Percentiles rank a stretch among this genome's conserved stretches.
Conservation (phyloP, 2,888 invertebrate genomes). For the Megaustenia siamemsis region DNA sequence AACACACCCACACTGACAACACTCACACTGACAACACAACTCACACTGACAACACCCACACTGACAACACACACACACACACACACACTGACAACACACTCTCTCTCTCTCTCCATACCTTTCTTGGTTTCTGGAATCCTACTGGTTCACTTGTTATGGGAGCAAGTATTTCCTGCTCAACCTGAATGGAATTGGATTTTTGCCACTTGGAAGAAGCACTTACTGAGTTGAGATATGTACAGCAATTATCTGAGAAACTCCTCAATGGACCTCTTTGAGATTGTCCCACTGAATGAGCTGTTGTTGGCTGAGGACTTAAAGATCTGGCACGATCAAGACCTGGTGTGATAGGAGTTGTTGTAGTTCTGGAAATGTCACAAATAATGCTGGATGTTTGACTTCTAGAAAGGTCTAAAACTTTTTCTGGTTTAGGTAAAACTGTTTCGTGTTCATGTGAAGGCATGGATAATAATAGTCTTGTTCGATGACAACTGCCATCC, state of each 20-base stretch:
- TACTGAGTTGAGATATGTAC: not conserved
- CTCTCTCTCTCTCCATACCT: not conserved
- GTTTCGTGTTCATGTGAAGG: not conserved
- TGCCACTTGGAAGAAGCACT: not conserved
- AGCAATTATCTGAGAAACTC: constrained; percentile 33
- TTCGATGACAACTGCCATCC: constrained; percentile 37
- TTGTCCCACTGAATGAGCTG: not conserved
- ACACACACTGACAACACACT: not conserved
- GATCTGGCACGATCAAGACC: not conserved
- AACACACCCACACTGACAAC: not conserved
- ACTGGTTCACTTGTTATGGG: not conserved
- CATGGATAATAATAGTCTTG: not conserved
- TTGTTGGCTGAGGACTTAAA: constrained; percentile 9
- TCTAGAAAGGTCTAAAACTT: not conserved
- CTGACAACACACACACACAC: not conserved
- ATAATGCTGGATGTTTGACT: not conserved
- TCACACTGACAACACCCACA: not conserved
- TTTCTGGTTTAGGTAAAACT: not conserved
- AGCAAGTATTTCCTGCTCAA: constrained; percentile 34
- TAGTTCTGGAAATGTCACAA: not conserved
- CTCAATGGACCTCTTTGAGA: not conserved
- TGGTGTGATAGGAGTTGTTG: not conserved
- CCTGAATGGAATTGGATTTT: not conserved
- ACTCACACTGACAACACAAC: not conserved
- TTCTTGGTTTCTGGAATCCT: constrained; percentile 29